phyloP scores from a whole-genome alignment of 2,888 invertebrate genomes.

The Tachina lurida region DNA sequence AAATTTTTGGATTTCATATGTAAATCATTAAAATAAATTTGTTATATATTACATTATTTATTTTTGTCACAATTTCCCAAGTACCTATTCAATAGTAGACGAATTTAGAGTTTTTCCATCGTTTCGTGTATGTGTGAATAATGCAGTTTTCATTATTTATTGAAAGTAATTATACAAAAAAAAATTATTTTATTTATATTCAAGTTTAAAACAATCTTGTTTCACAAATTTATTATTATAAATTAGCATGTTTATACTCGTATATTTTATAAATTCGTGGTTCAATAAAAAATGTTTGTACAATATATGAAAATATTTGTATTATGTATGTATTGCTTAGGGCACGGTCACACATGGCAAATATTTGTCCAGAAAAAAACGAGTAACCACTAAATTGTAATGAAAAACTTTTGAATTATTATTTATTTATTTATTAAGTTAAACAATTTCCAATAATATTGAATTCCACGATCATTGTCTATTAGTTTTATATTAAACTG shows the following conservation, averaged over 20 bases:
- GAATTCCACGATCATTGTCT: no score
- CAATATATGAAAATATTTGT: background rate
- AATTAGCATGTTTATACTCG: constrained; percentile 52
- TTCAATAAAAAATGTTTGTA: constrained; percentile 14
- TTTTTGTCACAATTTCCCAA: constrained; percentile 3
- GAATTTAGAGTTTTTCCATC: constrained; percentile 14
- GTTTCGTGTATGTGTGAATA: constrained; percentile 49
- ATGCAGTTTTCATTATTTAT: constrained; percentile 31
- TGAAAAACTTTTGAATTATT: no score
- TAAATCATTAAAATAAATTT: background rate
- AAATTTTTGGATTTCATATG: background rate
- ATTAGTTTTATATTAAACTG: no score
- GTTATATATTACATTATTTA: background rate
- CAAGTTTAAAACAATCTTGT: constrained; percentile 48
- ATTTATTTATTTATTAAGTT: no score
- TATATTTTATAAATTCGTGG: constrained; percentile 41
- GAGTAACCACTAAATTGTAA: no score
- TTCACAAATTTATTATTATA: constrained; percentile 14
- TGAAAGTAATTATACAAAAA: constrained; percentile 30
- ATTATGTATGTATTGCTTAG: background rate
- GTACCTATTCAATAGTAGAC: background rate
- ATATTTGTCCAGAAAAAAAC: no score
- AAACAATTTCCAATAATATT: no score
- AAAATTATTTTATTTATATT: constrained; percentile 28
- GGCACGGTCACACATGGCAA: no score